Evolutionary conservation across 2,113 vertebrate genomes (phyloP).

Genomic region (Trogon melanurus): DNA sequence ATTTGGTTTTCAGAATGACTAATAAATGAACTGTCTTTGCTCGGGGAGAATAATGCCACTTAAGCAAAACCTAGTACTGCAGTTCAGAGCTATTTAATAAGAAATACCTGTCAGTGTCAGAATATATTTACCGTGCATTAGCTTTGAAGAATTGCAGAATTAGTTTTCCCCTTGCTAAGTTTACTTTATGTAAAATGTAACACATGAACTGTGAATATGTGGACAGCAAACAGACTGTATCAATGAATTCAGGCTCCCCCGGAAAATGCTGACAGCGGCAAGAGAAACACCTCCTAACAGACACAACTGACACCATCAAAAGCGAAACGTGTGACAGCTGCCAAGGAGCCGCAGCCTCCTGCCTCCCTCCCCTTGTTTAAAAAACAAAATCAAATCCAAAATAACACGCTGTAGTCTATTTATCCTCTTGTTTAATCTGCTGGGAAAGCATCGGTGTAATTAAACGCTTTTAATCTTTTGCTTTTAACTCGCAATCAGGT

Average conservation of each 20-base stretch:
- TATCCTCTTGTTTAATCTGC: conserved; percentile 59
- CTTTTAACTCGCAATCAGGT: not conserved
- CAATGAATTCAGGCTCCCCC: conserved; percentile 66
- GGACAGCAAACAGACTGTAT: conserved; percentile 73
- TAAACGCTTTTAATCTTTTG: conserved; percentile 55
- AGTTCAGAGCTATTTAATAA: conserved; percentile 80
- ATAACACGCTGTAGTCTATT: conserved; percentile 63
- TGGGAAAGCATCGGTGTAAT: conserved; percentile 62
- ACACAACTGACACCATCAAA: conserved; percentile 65
- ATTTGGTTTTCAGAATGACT: conserved; percentile 80
- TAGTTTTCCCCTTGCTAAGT: conserved; percentile 79
- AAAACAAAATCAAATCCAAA: conserved; percentile 61
- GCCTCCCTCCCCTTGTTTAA: conserved; percentile 30
- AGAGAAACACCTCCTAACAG: conserved; percentile 50
- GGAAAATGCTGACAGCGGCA: conserved; percentile 53
- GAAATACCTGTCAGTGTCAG: conserved; percentile 84
- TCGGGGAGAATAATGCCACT: conserved; percentile 80
- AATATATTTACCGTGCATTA: conserved; percentile 80
- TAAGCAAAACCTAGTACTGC: conserved; percentile 78
- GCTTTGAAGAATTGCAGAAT: conserved; percentile 80
- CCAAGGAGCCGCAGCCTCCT: conserved; percentile 53
- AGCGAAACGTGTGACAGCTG: conserved; percentile 50
- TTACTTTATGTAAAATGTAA: conserved; percentile 83
- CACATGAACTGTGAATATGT: conserved; percentile 78
- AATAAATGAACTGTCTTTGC: conserved; percentile 82